Conservation (phyloP, 2,113 vertebrate species). For the Epinephelus fuscoguttatus region DNA sequence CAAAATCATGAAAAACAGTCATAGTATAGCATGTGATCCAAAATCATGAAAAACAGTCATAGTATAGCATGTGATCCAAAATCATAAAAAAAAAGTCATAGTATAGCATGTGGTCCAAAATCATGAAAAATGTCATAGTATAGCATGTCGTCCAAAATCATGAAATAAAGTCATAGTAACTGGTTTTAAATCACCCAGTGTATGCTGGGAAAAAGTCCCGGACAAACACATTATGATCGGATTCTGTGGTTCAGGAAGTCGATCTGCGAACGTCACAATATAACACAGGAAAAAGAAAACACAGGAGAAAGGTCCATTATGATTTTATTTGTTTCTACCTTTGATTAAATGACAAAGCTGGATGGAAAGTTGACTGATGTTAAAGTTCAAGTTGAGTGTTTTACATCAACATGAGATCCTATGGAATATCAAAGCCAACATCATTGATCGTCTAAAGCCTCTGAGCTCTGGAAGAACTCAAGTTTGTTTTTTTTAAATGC, state of each 20-base stretch:
- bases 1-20: too few relatives aligned
- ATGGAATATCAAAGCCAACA: conserved; percentile 46
- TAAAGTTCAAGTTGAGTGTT: conserved; percentile 39
- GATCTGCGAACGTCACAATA: background rate
- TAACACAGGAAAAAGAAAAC: background rate
- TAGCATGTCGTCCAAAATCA: too few relatives aligned
- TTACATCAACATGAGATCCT: conserved; percentile 60
- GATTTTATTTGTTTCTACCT: conserved; percentile 74
- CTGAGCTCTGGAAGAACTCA: conserved; percentile 37
- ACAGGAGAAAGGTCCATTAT: conserved; percentile 51
- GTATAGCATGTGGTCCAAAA: too few relatives aligned
- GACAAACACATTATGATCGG: background rate
- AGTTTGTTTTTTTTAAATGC: conserved; percentile 29
- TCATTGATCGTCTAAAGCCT: conserved; percentile 40
- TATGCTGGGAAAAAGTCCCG: background rate
- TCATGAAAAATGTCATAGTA: too few relatives aligned
- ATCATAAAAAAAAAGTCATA: too few relatives aligned
- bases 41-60: too few relatives aligned
- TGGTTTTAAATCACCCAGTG: background rate
- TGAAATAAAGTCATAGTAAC: too few relatives aligned
- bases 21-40: too few relatives aligned
- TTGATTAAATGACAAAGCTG: conserved; percentile 73
- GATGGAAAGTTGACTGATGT: conserved; percentile 35
- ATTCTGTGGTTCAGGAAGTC: background rate
- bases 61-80: too few relatives aligned